Evolutionary conservation across 1,140 invertebrate genomes (phyloP), one percentile per base, ranked within the genome.

Genomic region (Schmidtea mediterranea): DNA sequence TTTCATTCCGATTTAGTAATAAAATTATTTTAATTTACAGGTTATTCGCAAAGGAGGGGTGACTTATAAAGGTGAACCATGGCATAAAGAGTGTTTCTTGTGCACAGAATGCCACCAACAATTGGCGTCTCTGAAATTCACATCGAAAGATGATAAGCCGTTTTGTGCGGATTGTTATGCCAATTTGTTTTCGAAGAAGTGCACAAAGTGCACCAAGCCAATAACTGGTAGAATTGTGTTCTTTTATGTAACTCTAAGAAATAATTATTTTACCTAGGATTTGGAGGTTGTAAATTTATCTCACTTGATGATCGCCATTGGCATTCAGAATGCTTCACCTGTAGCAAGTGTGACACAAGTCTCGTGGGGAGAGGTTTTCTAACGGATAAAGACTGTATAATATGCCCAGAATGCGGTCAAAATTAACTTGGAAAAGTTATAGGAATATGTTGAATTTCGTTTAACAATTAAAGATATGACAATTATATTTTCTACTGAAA

Each of bases 101-200:
- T 98, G 92, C 74, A 90, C 81, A 52, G 74, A 94, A 66, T 98
- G 92, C 72, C 76, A 77, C 64, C 82, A 79, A 51, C 82, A 80
- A 53, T 71, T 98, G 61, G 86, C 90, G 47, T 89, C 89, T 21
- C 84, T 92, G 67, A 79, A 89, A 61, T 98, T 98, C 71, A 95
- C 90, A 37, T 90, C 82, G 50, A 67, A 84, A 60, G 90, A 98
- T 59, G 89, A 97, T 58, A 89, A 95, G 68, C 89, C 92, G 0
- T 98, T 90, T 68, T 98, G 92, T 70, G 86, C 87, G 46, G 82
- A 94, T 39, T 98, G 92, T 71, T 97, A 92, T 63, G 89, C 84
- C 26, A 83, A 95, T 59, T 72, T 95, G 46, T 98, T 97, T 69
- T 87, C 90, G 49, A 97, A 97, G 71, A 75, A 87, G 52, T 98